Conservation (phyloP, 2,113 vertebrate species). For the Amphiprion percula region DNA sequence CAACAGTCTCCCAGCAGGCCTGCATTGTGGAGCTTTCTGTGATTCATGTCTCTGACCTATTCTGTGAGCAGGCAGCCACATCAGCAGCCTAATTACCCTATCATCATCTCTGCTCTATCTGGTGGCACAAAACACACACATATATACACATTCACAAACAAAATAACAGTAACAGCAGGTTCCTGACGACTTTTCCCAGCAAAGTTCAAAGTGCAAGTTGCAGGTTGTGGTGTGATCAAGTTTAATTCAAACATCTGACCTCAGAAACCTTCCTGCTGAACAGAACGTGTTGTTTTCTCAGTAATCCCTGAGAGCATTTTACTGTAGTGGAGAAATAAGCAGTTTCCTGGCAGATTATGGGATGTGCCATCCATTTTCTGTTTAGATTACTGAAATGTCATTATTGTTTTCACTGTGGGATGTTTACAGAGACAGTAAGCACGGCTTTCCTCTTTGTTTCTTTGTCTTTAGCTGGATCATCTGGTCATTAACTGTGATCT, state of each 20-base stretch:
- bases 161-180: conserved; percentile 1
- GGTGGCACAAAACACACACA: conserved; percentile 10
- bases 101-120: conserved; percentile 52
- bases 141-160: not conserved
- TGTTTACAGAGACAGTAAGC: conserved; percentile 26
- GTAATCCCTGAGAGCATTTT: conserved; percentile 12
- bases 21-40: conserved; percentile 38
- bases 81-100: conserved; percentile 67
- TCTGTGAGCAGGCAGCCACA: conserved; percentile 58
- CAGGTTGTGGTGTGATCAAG: conserved; percentile 17
- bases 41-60: conserved; percentile 73
- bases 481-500: not conserved
- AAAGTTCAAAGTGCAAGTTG: conserved; percentile 28
- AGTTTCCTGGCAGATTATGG: conserved; percentile 9
- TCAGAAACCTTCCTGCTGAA: not conserved
- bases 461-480: conserved; percentile 3
- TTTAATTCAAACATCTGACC: conserved; percentile 41
- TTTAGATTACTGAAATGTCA: conserved; percentile 5
- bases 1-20: conserved; percentile 34
- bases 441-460: conserved; percentile 28
- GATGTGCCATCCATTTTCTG: conserved; percentile 13
- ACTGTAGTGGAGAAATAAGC: not conserved
- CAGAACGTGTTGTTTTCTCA: conserved; percentile 14
- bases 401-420: conserved; percentile 14
- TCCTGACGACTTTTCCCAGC: conserved; percentile 25